phyloP scores from a whole-genome alignment of 2,888 invertebrate genomes.

The Coelopa pilipes region DNA sequence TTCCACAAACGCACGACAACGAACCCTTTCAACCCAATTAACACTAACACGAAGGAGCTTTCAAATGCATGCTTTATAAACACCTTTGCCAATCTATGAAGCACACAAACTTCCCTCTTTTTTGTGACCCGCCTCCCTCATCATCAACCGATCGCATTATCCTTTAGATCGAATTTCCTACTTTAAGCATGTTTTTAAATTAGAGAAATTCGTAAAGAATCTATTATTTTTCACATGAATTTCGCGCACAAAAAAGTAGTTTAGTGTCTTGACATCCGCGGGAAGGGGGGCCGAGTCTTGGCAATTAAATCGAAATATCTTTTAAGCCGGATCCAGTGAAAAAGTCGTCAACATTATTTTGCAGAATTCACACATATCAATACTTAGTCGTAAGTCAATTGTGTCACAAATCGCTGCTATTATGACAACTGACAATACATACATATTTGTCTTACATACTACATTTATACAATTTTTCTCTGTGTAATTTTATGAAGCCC shows the following conservation, averaged over 20 bases:
- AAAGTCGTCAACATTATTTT: background rate
- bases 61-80: no score
- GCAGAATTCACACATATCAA: slow-evolving; percentile 6
- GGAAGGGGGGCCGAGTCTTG: background rate
- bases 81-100: no score
- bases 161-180: slow-evolving; percentile 58
- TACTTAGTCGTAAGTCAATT: background rate
- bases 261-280: background rate
- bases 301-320: background rate
- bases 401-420: slow-evolving; percentile 12
- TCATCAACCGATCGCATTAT: background rate
- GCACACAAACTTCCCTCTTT: no score
- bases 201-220: slow-evolving; percentile 58
- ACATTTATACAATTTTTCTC: slow-evolving; percentile 5
- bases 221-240: slow-evolving; percentile 1
- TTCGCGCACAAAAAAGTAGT: background rate
- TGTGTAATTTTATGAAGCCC: background rate
- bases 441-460: slow-evolving; percentile 43
- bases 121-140: background rate
- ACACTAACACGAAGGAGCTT: no score
- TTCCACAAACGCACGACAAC: background rate
- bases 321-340: background rate
- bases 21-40: background rate
- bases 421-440: slow-evolving; percentile 23
- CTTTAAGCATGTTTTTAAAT: slow-evolving; percentile 63